Evolutionary conservation across 2,888 invertebrate species (phyloP).

Genomic region (Adelognathus sp.): DNA sequence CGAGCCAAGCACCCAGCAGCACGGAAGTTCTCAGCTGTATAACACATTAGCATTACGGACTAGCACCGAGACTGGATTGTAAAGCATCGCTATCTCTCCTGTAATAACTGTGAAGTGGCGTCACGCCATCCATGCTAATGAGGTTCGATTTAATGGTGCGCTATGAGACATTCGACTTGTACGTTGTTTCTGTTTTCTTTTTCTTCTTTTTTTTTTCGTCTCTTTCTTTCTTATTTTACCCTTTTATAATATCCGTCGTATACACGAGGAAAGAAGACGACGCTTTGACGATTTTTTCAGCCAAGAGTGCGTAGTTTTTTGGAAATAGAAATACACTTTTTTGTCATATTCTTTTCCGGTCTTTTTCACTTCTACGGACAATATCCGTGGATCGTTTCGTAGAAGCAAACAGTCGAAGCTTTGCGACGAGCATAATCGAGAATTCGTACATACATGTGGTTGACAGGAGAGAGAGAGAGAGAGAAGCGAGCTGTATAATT

Average conservation of each 20-base stretch:
- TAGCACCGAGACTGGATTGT: conserved; percentile 77
- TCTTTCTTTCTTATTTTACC: neutral
- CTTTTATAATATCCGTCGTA: neutral
- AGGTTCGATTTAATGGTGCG: conserved; percentile 73
- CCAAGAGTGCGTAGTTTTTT: neutral
- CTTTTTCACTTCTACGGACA: neutral
- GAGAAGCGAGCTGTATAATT: conserved; percentile 44
- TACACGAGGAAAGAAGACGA: too few relatives aligned
- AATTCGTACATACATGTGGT: neutral
- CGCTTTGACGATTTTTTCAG: neutral
- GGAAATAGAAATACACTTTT: neutral
- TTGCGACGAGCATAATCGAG: conserved; percentile 16
- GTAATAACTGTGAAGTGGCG: conserved; percentile 80
- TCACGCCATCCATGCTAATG: conserved; percentile 76
- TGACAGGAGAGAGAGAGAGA: neutral
- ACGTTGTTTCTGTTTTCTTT: conserved; percentile 46
- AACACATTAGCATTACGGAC: conserved; percentile 78
- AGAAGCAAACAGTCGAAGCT: neutral
- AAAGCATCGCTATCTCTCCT: conserved; percentile 78
- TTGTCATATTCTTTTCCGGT: neutral
- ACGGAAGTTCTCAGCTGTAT: conserved; percentile 76
- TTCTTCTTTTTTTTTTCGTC: neutral
- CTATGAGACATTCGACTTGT: conserved; percentile 62
- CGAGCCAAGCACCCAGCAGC: conserved; percentile 59
- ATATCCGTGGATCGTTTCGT: neutral